Evolutionary conservation across 2,113 vertebrate genomes (phyloP), one percentile per base, ranked within the genome.

Genomic region (Rhinichthys klamathensis): DNA sequence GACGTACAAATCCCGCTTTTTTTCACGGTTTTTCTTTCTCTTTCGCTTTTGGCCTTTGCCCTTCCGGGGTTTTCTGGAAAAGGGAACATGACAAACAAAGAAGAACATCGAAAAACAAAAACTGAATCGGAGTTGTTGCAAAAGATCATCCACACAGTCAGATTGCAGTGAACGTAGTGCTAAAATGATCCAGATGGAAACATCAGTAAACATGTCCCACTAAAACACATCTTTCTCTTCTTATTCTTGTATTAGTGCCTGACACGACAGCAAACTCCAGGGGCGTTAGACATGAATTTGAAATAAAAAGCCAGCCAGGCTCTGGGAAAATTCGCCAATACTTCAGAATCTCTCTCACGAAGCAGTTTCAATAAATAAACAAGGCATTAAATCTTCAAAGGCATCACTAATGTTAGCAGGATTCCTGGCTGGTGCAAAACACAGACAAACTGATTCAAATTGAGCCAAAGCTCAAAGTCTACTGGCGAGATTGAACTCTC

Each of bases 11-110:
- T 96, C 96, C 90, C 90, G 94, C 93, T 93, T 95, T 96, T 96
- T 97, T 95, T 97, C 96, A 89, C 96, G 95, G 95, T 95, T 96
- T 98, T 97, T 97, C 97, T 98, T 98, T 97, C 96, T 96, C 94
- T 98, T 98, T 97, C 96, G 95, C 95, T 98, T 99, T 97, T 95
- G 97, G 95, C 97, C 96, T 97, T 96, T 97, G 95, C 96, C 97
- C 96, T 94, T 96, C 93, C 96, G 94, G 96, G 95, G 94, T 96
- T 97, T 97, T 99, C 97, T 99, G 97, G 93, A 97, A 41, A 97
- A 93, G 96, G 63, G 79, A 84, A 88, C 70, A 75, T 69, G 85
- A 91, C 80, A 87, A 70, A 80, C 46, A 61, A 35, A 82, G 70
- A 82, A 69, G 16, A 84, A 85, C 70, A 89, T 63, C 76, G 82